These are phyloP conservation scores for Anthrax anthrax DNA, from an alignment of 2,888 invertebrate species.

Conservation along the genomic window DNA sequence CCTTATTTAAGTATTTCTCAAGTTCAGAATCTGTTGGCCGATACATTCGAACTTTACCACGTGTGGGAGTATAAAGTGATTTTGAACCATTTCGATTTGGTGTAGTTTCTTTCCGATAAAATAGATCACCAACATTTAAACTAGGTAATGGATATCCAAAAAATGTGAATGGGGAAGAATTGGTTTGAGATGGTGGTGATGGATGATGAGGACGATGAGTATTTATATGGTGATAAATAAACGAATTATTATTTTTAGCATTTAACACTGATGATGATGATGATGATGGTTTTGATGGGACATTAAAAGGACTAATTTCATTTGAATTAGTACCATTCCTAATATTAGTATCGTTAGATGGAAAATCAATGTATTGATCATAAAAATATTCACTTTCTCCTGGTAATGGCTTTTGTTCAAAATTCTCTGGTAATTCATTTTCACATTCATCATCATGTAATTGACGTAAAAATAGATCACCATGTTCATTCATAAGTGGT, in stretches of 20 bases:
- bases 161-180: slow-evolving; percentile 55
- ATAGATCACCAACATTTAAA: slow-evolving; percentile 52
- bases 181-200: neutral
- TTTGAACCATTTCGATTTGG: neutral
- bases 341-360: slow-evolving; percentile 42
- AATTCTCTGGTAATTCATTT: slow-evolving; percentile 36
- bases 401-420: slow-evolving; percentile 44
- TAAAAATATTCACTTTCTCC: slow-evolving; percentile 72
- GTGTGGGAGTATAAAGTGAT: slow-evolving; percentile 1
- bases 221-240: slow-evolving; percentile 12
- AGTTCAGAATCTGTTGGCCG: slow-evolving; percentile 28
- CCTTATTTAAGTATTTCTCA: slow-evolving; percentile 27
- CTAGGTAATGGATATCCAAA: slow-evolving; percentile 71
- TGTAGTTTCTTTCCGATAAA: slow-evolving; percentile 34
- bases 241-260: slow-evolving; percentile 33
- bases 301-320: neutral
- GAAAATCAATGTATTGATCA: slow-evolving; percentile 69
- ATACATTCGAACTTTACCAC: slow-evolving; percentile 30
- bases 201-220: slow-evolving; percentile 19
- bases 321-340: neutral
- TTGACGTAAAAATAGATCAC: slow-evolving; percentile 46
- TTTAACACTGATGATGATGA: slow-evolving; percentile 40
- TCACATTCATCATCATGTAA: slow-evolving; percentile 41
- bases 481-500: slow-evolving; percentile 51
- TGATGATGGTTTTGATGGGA: neutral